Conservation (phyloP, 2,113 vertebrate species). For the Cebus imitator region DNA sequence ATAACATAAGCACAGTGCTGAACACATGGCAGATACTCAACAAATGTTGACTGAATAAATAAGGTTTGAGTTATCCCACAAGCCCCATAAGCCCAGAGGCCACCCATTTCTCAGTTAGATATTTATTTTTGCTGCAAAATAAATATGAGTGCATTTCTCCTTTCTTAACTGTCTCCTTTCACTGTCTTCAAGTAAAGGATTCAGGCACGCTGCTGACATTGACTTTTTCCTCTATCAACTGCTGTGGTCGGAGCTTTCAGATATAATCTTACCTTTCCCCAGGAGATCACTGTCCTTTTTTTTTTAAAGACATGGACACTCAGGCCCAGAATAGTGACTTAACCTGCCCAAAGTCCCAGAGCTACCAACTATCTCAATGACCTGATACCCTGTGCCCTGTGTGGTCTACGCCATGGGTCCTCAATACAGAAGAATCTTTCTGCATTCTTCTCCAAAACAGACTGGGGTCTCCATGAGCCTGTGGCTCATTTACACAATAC, state of each 20-base stretch:
- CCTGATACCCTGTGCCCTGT: neutral
- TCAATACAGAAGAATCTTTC: neutral
- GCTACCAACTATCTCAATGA: neutral
- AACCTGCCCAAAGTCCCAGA: neutral
- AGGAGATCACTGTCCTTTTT: neutral
- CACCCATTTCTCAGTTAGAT: neutral
- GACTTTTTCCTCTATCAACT: neutral
- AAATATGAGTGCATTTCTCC: neutral
- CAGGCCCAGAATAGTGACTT: neutral
- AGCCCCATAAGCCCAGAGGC: neutral
- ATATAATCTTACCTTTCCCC: neutral
- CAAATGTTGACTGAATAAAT: neutral
- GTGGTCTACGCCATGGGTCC: neutral
- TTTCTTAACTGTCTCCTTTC: neutral
- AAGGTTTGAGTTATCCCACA: neutral
- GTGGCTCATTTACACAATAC: neutral
- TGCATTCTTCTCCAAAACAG: neutral
- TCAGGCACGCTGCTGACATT: neutral
- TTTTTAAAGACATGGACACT: neutral
- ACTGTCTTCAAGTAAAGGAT: neutral
- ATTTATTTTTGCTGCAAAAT: constrained; percentile 2
- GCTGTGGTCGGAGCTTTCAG: neutral
- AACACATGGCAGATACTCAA: neutral
- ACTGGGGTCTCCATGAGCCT: neutral
- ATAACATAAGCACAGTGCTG: neutral